Conservation (phyloP, 2,888 invertebrate species). For the Brenthis daphne region DNA sequence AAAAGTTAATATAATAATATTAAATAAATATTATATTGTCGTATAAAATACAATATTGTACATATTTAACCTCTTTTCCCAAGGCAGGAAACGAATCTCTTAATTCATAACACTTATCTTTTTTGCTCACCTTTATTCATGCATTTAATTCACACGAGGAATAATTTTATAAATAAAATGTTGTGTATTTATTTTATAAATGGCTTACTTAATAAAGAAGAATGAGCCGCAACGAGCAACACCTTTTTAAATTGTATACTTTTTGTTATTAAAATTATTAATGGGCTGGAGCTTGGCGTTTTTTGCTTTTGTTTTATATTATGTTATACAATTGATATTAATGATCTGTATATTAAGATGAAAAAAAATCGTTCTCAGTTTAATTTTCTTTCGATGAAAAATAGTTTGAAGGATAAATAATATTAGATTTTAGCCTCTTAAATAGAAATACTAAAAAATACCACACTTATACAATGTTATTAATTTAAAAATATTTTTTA, state of each 20-base stretch:
- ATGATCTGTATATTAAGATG: background rate
- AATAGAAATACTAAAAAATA: too few relatives aligned
- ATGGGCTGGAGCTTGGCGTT: background rate
- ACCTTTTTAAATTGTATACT: constrained; percentile 18
- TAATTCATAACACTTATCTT: background rate
- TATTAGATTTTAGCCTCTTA: too few relatives aligned
- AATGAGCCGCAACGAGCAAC: constrained; percentile 19
- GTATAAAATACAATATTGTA: too few relatives aligned
- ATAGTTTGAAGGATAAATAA: background rate
- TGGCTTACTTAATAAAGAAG: constrained; percentile 23
- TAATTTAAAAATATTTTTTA: too few relatives aligned
- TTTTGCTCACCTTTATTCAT: background rate
- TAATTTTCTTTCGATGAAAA: background rate
- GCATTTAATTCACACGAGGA: background rate
- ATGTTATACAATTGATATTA: constrained; percentile 12
- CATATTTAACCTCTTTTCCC: too few relatives aligned
- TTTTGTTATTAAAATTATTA: constrained; percentile 20
- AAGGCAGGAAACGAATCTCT: background rate
- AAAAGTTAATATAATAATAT: too few relatives aligned
- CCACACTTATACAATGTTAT: too few relatives aligned
- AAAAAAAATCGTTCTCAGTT: too few relatives aligned
- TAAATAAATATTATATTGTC: too few relatives aligned
- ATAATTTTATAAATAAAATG: constrained; percentile 10
- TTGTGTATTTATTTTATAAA: constrained; percentile 21
- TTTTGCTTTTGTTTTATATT: constrained; percentile 8